These are phyloP conservation scores for Chromis chromis DNA, from an alignment of 2,797 vertebrate species.

Conservation along the genomic window DNA sequence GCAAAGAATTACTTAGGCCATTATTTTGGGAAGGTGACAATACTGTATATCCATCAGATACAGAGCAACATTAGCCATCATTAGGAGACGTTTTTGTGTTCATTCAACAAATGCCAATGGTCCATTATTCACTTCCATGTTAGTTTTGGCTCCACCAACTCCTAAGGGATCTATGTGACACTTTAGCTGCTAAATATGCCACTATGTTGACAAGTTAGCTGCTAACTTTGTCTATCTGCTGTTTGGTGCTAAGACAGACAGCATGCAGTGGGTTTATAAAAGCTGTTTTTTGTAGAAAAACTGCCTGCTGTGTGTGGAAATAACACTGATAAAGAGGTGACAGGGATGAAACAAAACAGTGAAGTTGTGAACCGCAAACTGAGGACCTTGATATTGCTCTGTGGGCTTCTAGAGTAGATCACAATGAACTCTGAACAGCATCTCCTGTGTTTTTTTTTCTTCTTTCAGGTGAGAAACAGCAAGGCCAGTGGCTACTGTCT, in stretches of 20 bases:
- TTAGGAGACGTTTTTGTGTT: neutral
- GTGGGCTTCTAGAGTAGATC: neutral
- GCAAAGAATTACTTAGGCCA: no score
- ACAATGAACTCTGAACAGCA: neutral
- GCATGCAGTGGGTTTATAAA: neutral
- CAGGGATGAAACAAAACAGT: neutral
- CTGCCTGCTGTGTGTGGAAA: neutral
- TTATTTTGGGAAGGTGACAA: no score
- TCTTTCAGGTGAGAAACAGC: slow-evolving; percentile 93
- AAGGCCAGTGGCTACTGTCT: slow-evolving; percentile 97
- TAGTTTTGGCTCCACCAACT: neutral
- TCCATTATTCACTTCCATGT: neutral
- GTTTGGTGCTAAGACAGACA: neutral
- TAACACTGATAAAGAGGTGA: neutral
- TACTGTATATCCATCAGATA: neutral
- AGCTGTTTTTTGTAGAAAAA: neutral
- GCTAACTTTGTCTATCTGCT: neutral
- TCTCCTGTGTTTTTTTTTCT: slow-evolving; percentile 13
- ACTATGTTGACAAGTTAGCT: neutral
- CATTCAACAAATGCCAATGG: neutral
- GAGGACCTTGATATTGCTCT: neutral
- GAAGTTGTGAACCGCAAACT: neutral
- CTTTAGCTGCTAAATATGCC: neutral
- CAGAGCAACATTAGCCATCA: neutral
- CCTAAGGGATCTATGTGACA: neutral